Percentiles rank a stretch among this genome's conserved stretches.
phyloP scores from a whole-genome alignment of 30 jellyfish, hydroid and myxozoan species.

The Turritopsis dohrnii region DNA sequence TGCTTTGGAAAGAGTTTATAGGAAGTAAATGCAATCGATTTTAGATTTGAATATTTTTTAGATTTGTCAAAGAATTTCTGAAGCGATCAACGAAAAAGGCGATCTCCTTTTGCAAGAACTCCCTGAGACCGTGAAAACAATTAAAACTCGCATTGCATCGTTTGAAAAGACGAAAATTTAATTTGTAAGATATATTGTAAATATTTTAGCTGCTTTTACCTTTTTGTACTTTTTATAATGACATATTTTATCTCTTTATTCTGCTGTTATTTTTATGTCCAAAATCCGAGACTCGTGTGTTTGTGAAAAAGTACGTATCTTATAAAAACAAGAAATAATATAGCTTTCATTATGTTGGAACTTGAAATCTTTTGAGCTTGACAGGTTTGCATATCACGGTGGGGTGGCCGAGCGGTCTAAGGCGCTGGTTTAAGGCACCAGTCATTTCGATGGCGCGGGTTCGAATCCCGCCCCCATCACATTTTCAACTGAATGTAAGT shows the following conservation, averaged over 20 bases:
- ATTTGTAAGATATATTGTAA: background rate
- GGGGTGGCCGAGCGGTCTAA: constrained; percentile 29
- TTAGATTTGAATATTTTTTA: background rate
- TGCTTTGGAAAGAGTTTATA: too few species aligned
- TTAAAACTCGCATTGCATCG: constrained; percentile 47
- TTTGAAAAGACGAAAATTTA: background rate
- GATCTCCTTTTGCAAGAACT: constrained; percentile 37
- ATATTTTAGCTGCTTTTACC: background rate
- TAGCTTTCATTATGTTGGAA: background rate
- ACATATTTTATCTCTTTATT: too few species aligned
- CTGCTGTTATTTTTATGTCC: too few species aligned
- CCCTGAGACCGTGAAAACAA: constrained; percentile 61
- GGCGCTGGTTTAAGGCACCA: constrained; percentile 27
- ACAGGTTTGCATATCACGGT: background rate
- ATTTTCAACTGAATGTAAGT: background rate
- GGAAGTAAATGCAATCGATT: too few species aligned
- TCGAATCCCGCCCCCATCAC: constrained; percentile 25
- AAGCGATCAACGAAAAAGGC: constrained; percentile 65
- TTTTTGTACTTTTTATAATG: too few species aligned
- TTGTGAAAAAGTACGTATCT: too few species aligned
- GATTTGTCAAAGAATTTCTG: constrained; percentile 52
- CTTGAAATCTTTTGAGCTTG: background rate
- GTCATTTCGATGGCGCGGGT: constrained; percentile 27
- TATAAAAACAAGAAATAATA: background rate
- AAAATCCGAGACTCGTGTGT: too few species aligned